Evolutionary conservation across 64 coral and sea anemone genomes (phyloP), one percentile per base, ranked within the genome.

Genomic region (Montipora cactus): DNA sequence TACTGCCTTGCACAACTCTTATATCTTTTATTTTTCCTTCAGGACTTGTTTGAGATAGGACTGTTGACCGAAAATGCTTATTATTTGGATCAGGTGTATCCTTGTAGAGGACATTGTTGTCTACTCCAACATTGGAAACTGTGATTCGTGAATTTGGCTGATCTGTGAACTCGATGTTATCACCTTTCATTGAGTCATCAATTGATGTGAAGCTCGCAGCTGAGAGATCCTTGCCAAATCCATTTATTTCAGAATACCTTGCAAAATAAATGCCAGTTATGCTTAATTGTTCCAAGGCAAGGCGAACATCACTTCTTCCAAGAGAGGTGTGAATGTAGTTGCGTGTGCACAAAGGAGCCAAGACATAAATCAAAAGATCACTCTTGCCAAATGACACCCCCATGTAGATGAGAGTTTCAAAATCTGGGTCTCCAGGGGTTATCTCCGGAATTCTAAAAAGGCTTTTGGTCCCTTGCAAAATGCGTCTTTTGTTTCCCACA

Each of bases 211-310:
- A 86, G 82, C 82, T 86, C 19, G 82, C 46, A 44, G 44, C 8
- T 48, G 82, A 45, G 5, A 67, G 82, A n/a, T 77, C 83, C 50
- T 73, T n/a, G 15, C 14, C 59, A 16, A 57, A 46, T 19, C 50
- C 70, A 77, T 86, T 84, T 28, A 2, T 48, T 67, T 76, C 74
- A 47, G n/a, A 72, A 21, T 90, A 88, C 50, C 95, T 88, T 78
- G 88, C 25, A 89, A 97, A 97, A 74, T 97, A 97, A 78, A 97
- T 66, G 12, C 95, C 92, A 47, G 45, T 94, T n/a, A 97, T 88
- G 8, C 76, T 47, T 23, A 66, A 72, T 37, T 90, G 81, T 22
- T 81, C 74, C 1, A 97, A 74, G 4, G 67, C 44, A 12, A 76
- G 47, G 47, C 20, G 21, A 1, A 94, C 72, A 37, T 94, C 92